A percentile compares a stretch with the other conserved stretches of the same genome.
Evolutionary conservation across 1,140 invertebrate genomes (phyloP).

Genomic region (Brachionus rubens): DNA sequence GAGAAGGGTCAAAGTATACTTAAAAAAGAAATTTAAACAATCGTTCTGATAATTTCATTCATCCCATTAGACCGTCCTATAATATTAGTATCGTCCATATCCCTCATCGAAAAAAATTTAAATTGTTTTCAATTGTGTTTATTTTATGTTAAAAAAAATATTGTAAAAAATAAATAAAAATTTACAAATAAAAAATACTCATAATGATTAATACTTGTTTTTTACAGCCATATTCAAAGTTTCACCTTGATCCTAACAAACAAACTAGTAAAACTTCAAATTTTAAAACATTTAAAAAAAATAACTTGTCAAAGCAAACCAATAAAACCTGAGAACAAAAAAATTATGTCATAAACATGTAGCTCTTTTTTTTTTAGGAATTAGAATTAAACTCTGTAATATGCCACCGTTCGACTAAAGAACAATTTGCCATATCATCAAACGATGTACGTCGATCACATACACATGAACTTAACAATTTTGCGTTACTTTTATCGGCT

Average conservation of each 20-base stretch:
- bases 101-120: too few species aligned
- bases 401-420: constrained; percentile 22
- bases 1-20: too few species aligned
- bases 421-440: constrained; percentile 12
- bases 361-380: neutral
- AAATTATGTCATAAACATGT: neutral
- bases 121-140: too few species aligned
- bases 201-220: neutral
- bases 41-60: too few species aligned
- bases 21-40: too few species aligned
- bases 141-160: too few species aligned
- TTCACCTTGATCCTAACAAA: too few species aligned
- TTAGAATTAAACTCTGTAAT: neutral
- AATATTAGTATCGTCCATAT: too few species aligned
- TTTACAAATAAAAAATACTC: too few species aligned
- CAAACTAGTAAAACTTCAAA: too few species aligned
- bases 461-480: constrained; percentile 30
- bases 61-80: too few species aligned
- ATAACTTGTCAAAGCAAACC: neutral
- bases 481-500: constrained; percentile 1
- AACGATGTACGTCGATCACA: constrained; percentile 7
- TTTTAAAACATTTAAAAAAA: too few species aligned
- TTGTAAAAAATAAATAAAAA: neutral
- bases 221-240: neutral
- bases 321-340: neutral